Conservation (phyloP, 2,113 vertebrate species). For the Apodemus sylvaticus region DNA sequence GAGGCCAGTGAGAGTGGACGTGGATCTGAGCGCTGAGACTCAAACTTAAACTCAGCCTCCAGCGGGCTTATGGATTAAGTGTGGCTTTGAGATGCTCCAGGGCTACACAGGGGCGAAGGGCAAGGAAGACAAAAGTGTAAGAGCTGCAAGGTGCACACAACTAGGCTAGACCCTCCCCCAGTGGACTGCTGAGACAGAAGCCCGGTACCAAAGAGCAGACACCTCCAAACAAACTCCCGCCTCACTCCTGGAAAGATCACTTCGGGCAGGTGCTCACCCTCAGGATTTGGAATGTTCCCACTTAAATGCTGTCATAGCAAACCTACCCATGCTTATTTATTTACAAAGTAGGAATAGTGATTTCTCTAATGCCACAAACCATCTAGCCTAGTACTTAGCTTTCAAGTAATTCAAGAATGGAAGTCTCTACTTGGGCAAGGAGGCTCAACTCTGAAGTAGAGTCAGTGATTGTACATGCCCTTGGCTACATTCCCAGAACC, state of each 20-base stretch:
- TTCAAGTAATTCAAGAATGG: neutral
- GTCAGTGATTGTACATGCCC: neutral
- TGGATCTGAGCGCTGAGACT: neutral
- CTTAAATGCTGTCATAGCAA: neutral
- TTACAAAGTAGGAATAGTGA: neutral
- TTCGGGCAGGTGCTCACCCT: neutral
- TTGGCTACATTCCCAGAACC: neutral
- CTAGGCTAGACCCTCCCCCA: neutral
- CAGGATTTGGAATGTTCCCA: neutral
- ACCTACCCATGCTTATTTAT: neutral
- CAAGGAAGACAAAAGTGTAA: neutral
- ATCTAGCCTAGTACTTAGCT: neutral
- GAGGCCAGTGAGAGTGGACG: neutral
- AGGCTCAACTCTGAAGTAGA: neutral
- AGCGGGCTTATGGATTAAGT: neutral
- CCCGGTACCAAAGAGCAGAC: neutral
- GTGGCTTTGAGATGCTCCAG: neutral
- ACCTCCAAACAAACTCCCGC: slow-evolving; percentile 6
- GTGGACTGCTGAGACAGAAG: neutral
- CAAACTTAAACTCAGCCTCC: neutral
- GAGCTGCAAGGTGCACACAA: neutral
- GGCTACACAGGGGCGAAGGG: neutral
- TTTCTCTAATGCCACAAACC: slow-evolving; percentile 3
- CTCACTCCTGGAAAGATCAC: slow-evolving; percentile 28
- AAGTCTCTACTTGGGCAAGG: neutral